Percentiles rank a stretch among this genome's conserved stretches.
Conservation (phyloP, 2,797 vertebrate species). For the Cryptoblepharus egeriae region DNA sequence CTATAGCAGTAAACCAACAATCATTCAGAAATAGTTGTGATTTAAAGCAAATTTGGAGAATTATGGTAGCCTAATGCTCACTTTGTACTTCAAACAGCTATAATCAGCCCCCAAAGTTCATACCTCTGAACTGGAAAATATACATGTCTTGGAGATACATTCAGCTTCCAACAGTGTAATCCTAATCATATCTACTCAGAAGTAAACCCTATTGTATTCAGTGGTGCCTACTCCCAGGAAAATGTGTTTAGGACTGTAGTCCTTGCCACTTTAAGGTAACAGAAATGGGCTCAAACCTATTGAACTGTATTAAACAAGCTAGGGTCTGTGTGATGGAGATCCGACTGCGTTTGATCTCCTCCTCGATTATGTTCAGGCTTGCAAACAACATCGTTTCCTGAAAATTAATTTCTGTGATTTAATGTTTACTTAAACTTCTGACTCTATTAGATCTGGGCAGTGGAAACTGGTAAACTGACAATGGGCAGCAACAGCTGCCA, state of each 20-base stretch:
- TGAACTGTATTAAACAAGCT: not conserved
- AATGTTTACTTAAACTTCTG: not conserved
- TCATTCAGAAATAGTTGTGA: not conserved
- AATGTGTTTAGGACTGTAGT: no score
- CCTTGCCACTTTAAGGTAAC: not conserved
- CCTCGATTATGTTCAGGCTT: not conserved
- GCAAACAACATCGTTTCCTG: not conserved
- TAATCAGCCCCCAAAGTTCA: no score
- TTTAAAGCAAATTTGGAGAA: not conserved
- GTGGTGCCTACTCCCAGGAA: no score
- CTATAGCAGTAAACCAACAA: not conserved
- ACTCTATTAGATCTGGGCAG: not conserved
- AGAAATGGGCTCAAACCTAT: not conserved
- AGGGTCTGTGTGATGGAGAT: not conserved
- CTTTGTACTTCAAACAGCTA: no score
- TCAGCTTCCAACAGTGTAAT: not conserved
- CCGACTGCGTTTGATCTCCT: rapidly evolving
- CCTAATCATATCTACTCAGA: no score
- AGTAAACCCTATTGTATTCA: no score
- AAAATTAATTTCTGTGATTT: not conserved
- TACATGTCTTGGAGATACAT: not conserved
- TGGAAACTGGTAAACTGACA: not conserved
- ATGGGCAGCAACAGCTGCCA: not conserved
- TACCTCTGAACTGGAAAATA: not conserved
- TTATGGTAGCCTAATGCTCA: not conserved